These are phyloP conservation scores for Microcebus griseorufus DNA, from an alignment of 2,113 vertebrate genomes.

Conservation along the genomic window DNA sequence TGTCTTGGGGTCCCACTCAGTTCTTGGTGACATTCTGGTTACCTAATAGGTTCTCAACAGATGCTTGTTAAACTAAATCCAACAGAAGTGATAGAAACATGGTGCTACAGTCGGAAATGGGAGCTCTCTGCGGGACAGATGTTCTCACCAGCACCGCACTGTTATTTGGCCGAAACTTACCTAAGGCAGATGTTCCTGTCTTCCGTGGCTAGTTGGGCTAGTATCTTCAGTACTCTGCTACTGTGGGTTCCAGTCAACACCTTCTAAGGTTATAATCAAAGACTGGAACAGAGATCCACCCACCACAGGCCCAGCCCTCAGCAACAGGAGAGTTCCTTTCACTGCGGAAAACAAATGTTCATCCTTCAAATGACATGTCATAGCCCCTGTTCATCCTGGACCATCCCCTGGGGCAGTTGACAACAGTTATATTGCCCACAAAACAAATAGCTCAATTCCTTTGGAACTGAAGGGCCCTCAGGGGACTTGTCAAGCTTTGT, in stretches of 20 bases:
- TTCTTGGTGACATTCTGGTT: neutral
- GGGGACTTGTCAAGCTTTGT: constrained; percentile 44
- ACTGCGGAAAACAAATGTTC: neutral
- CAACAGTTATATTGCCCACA: neutral
- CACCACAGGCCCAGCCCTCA: neutral
- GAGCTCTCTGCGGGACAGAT: neutral
- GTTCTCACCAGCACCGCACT: neutral
- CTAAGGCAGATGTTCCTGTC: neutral
- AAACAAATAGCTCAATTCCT: neutral
- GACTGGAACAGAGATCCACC: neutral
- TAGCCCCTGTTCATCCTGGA: neutral
- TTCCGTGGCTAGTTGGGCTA: neutral
- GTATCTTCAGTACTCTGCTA: neutral
- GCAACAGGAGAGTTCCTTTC: neutral
- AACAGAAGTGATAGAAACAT: neutral
- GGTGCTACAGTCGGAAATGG: neutral
- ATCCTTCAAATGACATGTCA: neutral
- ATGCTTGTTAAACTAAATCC: neutral
- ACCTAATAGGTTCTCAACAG: neutral
- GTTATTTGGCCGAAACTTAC: neutral
- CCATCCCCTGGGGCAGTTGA: neutral
- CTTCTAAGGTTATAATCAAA: neutral
- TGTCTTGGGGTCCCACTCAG: neutral
- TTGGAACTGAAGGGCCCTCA: constrained; percentile 31
- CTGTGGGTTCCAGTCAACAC: neutral